Percentiles rank a stretch among this genome's conserved stretches.
phyloP scores from a whole-genome alignment of 2,797 vertebrate genomes.

The Triplophysa bombifrons region DNA sequence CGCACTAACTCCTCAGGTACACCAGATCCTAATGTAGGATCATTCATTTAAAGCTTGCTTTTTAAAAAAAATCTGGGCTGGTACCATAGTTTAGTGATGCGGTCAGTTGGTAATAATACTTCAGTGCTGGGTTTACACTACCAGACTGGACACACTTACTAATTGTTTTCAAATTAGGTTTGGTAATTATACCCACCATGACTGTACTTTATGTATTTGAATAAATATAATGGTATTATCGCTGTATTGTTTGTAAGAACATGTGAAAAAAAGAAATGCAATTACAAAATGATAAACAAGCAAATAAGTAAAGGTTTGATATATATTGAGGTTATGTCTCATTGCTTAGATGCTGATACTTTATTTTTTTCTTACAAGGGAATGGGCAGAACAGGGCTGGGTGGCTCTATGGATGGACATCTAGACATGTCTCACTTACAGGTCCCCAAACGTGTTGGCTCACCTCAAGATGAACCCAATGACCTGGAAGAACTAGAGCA shows the following conservation, averaged over 20 bases:
- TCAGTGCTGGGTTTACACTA: not conserved
- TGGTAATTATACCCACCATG: not conserved
- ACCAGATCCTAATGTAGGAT: not conserved
- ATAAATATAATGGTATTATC: not conserved
- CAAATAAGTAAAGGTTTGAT: not conserved
- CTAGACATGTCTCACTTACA: constrained; percentile 91
- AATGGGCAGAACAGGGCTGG: constrained; percentile 86
- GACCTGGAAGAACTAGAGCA: constrained; percentile 96
- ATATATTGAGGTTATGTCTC: not conserved
- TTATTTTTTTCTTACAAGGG: constrained; percentile 69
- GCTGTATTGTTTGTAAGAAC: too few species aligned
- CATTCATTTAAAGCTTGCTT: not conserved
- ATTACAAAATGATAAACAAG: not conserved
- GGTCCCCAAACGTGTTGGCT: constrained; percentile 85
- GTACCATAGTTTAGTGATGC: not conserved
- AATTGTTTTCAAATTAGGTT: too few species aligned
- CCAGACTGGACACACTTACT: not conserved
- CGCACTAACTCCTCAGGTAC: constrained; percentile 90
- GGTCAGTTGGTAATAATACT: not conserved
- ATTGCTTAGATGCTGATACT: not conserved
- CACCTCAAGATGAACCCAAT: constrained; percentile 88
- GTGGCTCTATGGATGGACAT: constrained; percentile 86
- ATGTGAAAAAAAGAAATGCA: too few species aligned
- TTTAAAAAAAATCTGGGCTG: not conserved
- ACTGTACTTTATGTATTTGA: not conserved